Percentiles rank a stretch among this genome's conserved stretches.
Conservation (phyloP, 2,113 vertebrate species). For the Apistogramma diplotaenia region DNA sequence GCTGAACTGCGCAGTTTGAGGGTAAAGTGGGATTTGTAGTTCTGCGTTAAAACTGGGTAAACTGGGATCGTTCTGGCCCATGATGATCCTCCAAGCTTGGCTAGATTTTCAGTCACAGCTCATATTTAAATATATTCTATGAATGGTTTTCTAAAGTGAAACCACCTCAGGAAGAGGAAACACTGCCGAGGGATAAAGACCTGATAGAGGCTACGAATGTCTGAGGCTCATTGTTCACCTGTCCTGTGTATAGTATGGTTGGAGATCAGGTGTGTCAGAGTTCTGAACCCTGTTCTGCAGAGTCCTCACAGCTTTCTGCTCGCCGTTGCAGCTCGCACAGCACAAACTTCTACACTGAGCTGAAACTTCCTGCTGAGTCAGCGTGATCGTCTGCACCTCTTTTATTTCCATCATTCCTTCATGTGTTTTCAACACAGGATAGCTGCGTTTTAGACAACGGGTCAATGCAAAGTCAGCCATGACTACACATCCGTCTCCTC, state of each 20-base stretch:
- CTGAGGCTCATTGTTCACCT: slow-evolving; percentile 33
- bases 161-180: slow-evolving; percentile 44
- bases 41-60: too few species aligned
- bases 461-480: slow-evolving; percentile 2
- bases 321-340: background rate
- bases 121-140: background rate
- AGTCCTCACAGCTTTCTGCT: background rate
- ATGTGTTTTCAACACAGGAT: slow-evolving; percentile 40
- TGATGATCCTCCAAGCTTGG: too few species aligned
- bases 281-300: background rate
- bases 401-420: background rate
- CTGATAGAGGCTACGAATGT: background rate
- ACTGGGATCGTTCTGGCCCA: too few species aligned
- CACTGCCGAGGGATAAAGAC: background rate
- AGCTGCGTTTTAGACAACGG: slow-evolving; percentile 5
- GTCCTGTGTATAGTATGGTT: background rate
- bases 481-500: background rate
- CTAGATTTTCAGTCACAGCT: background rate
- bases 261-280: slow-evolving; percentile 19
- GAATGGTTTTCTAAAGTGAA: slow-evolving; percentile 15
- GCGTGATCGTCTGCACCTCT: slow-evolving; percentile 5
- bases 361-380: slow-evolving; percentile 53
- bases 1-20: too few species aligned
- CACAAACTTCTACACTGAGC: slow-evolving; percentile 9
- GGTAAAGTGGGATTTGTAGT: too few species aligned